Base-by-base conservation (phyloP, 2,888 invertebrate species). In the Plebejus argus region DNA sequence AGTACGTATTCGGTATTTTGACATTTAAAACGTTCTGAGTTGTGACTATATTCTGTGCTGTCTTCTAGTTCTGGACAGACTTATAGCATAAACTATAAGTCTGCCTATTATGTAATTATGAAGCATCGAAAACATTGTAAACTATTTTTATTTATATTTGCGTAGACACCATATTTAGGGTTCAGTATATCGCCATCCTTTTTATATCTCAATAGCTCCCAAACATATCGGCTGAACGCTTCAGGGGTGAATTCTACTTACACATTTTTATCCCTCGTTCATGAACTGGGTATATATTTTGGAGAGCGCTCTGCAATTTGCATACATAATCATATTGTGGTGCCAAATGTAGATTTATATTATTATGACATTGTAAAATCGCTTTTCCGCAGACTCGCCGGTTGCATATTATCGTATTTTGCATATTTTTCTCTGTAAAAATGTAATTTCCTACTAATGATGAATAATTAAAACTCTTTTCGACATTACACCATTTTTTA, bases 321-420 rank as follows among this genome's bases (percentile, higher is more conserved):
- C 20, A 61, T 61, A 23, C 20, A 61, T 61, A 61, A 61, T 23
- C 58, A 61, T 61, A 61, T 61, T 61, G 58, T 61, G 58, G 58
- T 61, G 58, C 20, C 20, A 10, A 61, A 61, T 61, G 58, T 61
- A 58, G 58, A 61, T 53, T 53, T 18, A 53, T 23, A 20, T 58
- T 58, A 7, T 53, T 53, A 53, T 53, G 53, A 53, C 18, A 53
- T 53, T 53, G 15, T 53, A 18, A 4, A 53, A 53, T 53, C 53
- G 53, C 53, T 5, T 53, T 53, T 45, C 10, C 45, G 53, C 18
- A 53, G 53, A 18, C 53, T 5, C 53, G 4, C 53, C 15, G 1
- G 58, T 8, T 20, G 20, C 58, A 58, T 58, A n/a, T 20, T 20
- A 58, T 58, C 58, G 18, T n/a, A 58, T 58, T 58, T 58, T 20